Base-by-base conservation (phyloP, 2,888 invertebrate genomes). In the Tenthredo notha region DNA sequence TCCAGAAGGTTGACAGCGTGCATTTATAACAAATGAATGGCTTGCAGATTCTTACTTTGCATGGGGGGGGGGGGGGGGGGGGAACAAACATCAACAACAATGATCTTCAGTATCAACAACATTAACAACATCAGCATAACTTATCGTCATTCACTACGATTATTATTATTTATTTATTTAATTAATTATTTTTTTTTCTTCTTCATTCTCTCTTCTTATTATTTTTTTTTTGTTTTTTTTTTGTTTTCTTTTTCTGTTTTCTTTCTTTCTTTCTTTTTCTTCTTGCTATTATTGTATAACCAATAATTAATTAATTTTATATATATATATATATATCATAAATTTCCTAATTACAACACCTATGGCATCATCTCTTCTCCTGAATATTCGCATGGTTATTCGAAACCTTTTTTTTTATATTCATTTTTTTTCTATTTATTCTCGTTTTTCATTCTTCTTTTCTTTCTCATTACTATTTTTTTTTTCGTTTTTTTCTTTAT, bases 71-170 rank as follows among this genome's bases (percentile, higher is more conserved):
- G 90, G 92, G 91, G 33, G 33, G 86, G 84, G 89, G 87, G 84
- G 89, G 90, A 92, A 91, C 90, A 92, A 92, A 91, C 90, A 90
- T 91, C 89, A 92, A 92, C 90, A 91, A 91, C 90, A 90, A 90
- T 90, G 90, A 91, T 91, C 89, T 88, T 90, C 90, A 90, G 90
- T 87, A 91, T 91, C 89, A 91, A 92, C 91, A 92, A 91, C 90
- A 90, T 91, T 91, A 92, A 92, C 91, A 92, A 91, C 89, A 91
- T 90, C 89, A 86, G 88, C 89, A 87, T 89, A 90, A 89, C 88
- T 90, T 89, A 40, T 83, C 82, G 82, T 83, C 82, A 83, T 83
- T 83, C 82, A 67, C 82, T 83, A 67, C 67, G 67, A 67, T 67
- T 83, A 43, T 82, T 82, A 40, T 61, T 65, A 40, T 65, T 74